Conservation (phyloP, 2,113 vertebrate species). For the Conger conger region DNA sequence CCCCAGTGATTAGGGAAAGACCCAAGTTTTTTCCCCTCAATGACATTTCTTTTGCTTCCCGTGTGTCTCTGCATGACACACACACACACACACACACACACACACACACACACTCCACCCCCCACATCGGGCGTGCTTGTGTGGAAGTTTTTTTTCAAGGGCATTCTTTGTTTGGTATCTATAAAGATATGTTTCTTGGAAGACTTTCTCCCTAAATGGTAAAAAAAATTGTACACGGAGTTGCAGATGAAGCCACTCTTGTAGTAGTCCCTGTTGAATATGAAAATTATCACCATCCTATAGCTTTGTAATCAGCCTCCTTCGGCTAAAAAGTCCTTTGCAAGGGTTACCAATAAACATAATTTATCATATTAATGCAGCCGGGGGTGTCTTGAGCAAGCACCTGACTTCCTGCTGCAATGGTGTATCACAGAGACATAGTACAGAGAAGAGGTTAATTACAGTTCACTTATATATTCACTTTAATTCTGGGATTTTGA, state of each 20-base stretch:
- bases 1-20: slow-evolving; percentile 25
- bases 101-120: too few species aligned
- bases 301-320: background rate
- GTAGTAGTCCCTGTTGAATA: background rate
- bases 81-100: too few species aligned
- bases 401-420: background rate
- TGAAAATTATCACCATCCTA: background rate
- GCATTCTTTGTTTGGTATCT: background rate
- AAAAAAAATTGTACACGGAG: background rate
- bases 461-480: background rate
- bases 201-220: background rate
- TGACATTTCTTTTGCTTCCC: slow-evolving; percentile 8
- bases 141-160: too few species aligned
- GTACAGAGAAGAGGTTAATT: background rate
- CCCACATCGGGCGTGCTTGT: background rate
- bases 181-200: background rate
- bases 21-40: slow-evolving; percentile 7
- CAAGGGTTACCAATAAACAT: background rate
- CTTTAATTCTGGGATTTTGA: background rate
- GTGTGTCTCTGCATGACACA: background rate
- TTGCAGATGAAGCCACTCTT: background rate
- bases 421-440: background rate
- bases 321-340: background rate
- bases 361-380: background rate
- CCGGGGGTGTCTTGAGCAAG: background rate